These are phyloP conservation scores for Sebastes jordani DNA, from an alignment of 2,797 vertebrate species.

Conservation along the genomic window DNA sequence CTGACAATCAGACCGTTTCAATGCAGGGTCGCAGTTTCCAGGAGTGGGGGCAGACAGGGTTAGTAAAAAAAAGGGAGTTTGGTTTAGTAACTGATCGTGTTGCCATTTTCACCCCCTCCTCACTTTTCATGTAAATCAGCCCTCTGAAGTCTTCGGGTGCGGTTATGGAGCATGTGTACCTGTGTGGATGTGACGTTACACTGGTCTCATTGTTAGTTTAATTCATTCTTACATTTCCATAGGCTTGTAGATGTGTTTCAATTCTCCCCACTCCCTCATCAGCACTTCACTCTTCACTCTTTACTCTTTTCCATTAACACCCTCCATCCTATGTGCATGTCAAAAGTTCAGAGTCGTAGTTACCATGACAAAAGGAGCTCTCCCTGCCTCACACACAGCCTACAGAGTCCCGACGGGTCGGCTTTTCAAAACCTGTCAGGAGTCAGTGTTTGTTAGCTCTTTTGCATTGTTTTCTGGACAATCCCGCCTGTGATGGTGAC, in stretches of 20 bases:
- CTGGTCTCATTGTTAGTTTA: constrained; percentile 30
- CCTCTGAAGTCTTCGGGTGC: constrained; percentile 24
- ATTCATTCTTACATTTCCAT: constrained; percentile 9
- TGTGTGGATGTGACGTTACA: constrained; percentile 28
- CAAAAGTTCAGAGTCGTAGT: constrained; percentile 62
- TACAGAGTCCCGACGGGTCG: neutral
- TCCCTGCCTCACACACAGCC: constrained; percentile 20
- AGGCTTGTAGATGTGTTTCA: constrained; percentile 9
- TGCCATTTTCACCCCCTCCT: constrained; percentile 41
- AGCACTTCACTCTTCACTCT: constrained; percentile 18
- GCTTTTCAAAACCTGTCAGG: constrained; percentile 50
- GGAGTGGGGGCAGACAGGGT: constrained; percentile 46
- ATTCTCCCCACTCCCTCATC: neutral
- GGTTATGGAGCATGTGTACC: constrained; percentile 22
- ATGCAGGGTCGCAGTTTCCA: constrained; percentile 53
- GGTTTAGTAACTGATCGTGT: constrained; percentile 52
- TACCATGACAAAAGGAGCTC: constrained; percentile 72
- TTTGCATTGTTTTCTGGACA: constrained; percentile 44
- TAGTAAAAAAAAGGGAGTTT: constrained; percentile 45
- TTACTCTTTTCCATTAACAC: constrained; percentile 4
- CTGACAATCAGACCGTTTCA: constrained; percentile 76
- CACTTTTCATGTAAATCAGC: constrained; percentile 52
- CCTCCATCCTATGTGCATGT: constrained; percentile 47
- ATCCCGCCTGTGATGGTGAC: constrained; percentile 31
- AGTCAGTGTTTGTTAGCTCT: constrained; percentile 48